phyloP scores from a whole-genome alignment of 37 sponge, comb jelly and placozoan genomes.

The Aplysina aerophoba region DNA sequence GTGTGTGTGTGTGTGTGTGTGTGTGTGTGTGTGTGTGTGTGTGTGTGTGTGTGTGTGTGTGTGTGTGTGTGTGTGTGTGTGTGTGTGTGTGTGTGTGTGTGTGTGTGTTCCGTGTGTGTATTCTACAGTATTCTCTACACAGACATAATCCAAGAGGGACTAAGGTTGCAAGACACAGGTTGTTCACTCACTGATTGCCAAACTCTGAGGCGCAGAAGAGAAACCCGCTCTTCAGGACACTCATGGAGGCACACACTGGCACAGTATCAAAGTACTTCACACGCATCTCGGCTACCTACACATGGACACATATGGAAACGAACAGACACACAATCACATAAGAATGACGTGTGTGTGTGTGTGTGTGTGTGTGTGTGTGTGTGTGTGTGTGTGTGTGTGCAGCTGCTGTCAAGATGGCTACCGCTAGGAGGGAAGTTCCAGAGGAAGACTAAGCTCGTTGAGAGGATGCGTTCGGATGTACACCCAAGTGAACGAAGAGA shows the following conservation, averaged over 20 bases:
- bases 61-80: background rate
- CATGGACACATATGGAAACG: background rate
- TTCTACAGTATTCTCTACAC: no score
- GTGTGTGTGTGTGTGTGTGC: no score
- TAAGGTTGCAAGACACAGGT: background rate
- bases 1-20: background rate
- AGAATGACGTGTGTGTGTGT: background rate
- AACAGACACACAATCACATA: background rate
- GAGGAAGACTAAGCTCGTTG: no score
- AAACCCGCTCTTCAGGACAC: constrained; percentile 95
- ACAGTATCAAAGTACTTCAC: constrained; percentile 99
- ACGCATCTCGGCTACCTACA: constrained; percentile 86
- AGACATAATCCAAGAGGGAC: no score
- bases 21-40: background rate
- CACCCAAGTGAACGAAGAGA: no score
- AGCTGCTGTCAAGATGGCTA: no score
- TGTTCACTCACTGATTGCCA: constrained; percentile 90
- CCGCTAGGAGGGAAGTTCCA: no score
- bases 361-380: background rate
- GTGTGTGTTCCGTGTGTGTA: no score
- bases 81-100: background rate
- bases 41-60: constrained; percentile 8
- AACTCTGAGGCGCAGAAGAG: constrained; percentile 96
- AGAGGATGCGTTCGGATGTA: no score
- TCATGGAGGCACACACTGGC: constrained; percentile 83